These are phyloP conservation scores for Celastrina argiolus DNA, from an alignment of 2,888 invertebrate species.

Conservation along the genomic window DNA sequence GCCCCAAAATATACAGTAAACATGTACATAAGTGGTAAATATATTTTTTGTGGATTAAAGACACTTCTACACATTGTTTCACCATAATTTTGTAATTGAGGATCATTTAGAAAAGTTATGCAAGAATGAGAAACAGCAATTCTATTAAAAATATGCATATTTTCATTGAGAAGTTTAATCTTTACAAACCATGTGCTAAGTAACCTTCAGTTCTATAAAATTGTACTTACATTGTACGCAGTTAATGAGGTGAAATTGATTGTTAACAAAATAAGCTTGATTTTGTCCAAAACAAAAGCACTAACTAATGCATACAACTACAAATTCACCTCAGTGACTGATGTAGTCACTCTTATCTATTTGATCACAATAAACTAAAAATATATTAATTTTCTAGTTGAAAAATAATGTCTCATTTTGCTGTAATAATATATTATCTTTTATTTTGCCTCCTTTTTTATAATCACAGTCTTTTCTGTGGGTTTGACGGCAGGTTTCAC, in stretches of 20 bases:
- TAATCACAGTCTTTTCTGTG: conserved; percentile 61
- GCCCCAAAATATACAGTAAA: no score
- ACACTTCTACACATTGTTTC: no score
- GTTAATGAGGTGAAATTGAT: no score
- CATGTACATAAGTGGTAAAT: no score
- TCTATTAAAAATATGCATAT: neutral
- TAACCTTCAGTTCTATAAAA: neutral
- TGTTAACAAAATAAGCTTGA: no score
- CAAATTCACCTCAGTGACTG: no score
- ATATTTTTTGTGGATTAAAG: no score
- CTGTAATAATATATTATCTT: conserved; percentile 32
- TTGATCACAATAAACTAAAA: conserved; percentile 31
- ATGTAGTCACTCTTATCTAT: conserved; percentile 9
- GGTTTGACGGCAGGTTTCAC: conserved; percentile 52
- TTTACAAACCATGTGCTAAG: neutral
- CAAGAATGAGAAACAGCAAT: neutral
- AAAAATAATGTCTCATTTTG: conserved; percentile 33
- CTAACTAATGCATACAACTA: no score
- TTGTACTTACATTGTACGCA: neutral
- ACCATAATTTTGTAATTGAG: no score
- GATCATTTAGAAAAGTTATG: neutral
- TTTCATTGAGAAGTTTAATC: neutral
- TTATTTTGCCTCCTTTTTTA: conserved; percentile 62
- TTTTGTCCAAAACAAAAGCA: no score
- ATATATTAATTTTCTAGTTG: conserved; percentile 33